Conservation (phyloP, 2,113 vertebrate species). For the Tenebrosternarchus preto region DNA sequence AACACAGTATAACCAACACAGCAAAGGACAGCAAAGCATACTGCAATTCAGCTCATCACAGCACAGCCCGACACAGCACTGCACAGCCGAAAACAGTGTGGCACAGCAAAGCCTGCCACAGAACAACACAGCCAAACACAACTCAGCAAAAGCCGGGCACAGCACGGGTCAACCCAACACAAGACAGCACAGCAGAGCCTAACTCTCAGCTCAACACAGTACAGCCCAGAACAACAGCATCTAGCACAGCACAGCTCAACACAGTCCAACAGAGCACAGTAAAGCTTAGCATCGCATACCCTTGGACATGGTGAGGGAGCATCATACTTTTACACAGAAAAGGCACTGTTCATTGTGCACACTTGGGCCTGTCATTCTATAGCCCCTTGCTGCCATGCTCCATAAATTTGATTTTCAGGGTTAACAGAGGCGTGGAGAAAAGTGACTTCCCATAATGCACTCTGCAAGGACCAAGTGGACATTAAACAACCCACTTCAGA, state of each 20-base stretch:
- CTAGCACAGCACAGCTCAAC: not conserved
- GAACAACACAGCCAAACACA: conserved; percentile 4
- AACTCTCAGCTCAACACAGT: too few relatives aligned
- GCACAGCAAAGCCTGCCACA: not conserved
- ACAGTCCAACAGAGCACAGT: not conserved
- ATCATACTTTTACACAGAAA: too few relatives aligned
- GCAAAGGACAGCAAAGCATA: not conserved
- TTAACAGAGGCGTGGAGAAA: not conserved
- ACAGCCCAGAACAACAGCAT: not conserved
- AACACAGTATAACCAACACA: too few relatives aligned
- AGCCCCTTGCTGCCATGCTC: too few relatives aligned
- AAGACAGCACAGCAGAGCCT: not conserved
- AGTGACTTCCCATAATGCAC: conserved; percentile 3
- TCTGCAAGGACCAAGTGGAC: not conserved
- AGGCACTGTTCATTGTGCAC: too few relatives aligned
- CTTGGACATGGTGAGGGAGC: too few relatives aligned
- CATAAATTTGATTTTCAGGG: not conserved
- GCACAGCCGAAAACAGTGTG: not conserved
- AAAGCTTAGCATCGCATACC: not conserved
- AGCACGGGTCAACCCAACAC: not conserved
- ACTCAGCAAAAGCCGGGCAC: not conserved
- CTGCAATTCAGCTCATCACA: not conserved
- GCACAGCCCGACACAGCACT: not conserved
- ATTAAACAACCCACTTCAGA: not conserved
- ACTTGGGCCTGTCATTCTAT: too few relatives aligned